Percentiles rank a stretch among this genome's conserved stretches.
Conservation (phyloP, 1,140 invertebrate species). For the Drosophila tsacasi region DNA sequence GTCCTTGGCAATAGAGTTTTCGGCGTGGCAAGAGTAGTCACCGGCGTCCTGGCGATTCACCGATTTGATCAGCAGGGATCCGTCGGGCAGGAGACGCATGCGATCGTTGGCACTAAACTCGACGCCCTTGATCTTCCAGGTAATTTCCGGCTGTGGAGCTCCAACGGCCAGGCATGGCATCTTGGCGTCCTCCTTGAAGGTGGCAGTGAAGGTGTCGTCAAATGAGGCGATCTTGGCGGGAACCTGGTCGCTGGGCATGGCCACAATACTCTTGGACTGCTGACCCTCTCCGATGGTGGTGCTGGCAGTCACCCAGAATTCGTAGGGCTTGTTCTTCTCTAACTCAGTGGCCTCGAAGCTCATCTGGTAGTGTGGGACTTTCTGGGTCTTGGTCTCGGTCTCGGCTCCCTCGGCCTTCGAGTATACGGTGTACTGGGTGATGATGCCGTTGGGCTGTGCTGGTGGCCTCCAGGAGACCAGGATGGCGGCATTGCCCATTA, state of each 20-base stretch:
- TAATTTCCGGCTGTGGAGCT: conserved; percentile 93
- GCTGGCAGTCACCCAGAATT: conserved; percentile 97
- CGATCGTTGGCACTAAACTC: conserved; percentile 88
- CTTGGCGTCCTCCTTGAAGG: conserved; percentile 96
- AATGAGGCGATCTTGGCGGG: conserved; percentile 97
- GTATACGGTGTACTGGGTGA: conserved; percentile 97
- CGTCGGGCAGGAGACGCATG: conserved; percentile 93
- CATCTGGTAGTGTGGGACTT: conserved; percentile 88
- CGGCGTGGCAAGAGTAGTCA: conserved; percentile 95
- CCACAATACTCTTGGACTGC: conserved; percentile 93
- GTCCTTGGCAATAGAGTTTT: conserved; percentile 96
- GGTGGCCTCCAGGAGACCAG: conserved; percentile 97
- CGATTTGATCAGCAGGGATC: conserved; percentile 95
- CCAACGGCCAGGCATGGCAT: conserved; percentile 96
- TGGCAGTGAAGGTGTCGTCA: conserved; percentile 95
- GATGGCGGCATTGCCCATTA: conserved; percentile 96
- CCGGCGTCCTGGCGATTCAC: conserved; percentile 95
- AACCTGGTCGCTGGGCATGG: conserved; percentile 94
- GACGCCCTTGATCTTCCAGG: conserved; percentile 91
- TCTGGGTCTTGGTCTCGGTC: conserved; percentile 88
- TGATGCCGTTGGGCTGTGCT: conserved; percentile 95
- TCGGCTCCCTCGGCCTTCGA: conserved; percentile 91
- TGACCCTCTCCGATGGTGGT: conserved; percentile 97
- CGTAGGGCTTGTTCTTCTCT: conserved; percentile 92
- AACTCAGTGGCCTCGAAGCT: conserved; percentile 94